Conservation (phyloP, 2,113 vertebrate genomes). For the Eretmochelys imbricata region DNA sequence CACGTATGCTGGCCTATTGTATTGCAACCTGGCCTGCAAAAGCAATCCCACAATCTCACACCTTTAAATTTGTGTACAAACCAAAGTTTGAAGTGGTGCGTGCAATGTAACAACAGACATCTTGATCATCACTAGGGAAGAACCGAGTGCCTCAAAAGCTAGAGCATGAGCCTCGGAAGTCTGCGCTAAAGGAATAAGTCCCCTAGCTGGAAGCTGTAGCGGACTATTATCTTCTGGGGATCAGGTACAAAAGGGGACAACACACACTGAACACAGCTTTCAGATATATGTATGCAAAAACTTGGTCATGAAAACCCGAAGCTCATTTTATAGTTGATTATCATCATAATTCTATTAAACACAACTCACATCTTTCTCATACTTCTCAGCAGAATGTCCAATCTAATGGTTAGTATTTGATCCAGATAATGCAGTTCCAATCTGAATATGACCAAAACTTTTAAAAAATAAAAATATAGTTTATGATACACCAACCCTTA, state of each 20-base stretch:
- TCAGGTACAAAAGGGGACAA: accelerated
- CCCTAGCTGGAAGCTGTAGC: not conserved
- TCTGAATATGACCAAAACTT: not conserved
- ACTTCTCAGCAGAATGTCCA: not conserved
- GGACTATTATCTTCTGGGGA: accelerated
- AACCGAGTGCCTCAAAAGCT: not conserved
- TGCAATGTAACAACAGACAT: not conserved
- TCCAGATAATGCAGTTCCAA: not conserved
- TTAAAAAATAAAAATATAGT: not conserved
- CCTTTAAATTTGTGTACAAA: too few relatives aligned
- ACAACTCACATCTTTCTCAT: not conserved
- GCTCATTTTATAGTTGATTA: not conserved
- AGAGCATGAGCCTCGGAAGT: not conserved
- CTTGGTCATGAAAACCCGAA: not conserved
- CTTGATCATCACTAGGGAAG: not conserved
- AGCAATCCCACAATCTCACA: not conserved
- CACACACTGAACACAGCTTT: not conserved
- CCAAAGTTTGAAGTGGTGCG: not conserved
- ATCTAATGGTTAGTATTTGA: accelerated
- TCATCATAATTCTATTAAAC: not conserved
- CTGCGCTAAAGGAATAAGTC: not conserved
- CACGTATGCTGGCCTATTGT: not conserved
- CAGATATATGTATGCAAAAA: not conserved
- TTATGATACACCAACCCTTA: not conserved
- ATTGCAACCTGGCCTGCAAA: not conserved